A percentile compares a stretch with the other conserved stretches of the same genome.
Evolutionary conservation across 2,797 vertebrate genomes (phyloP).

Genomic region (Sebastiscus albofasciatus): DNA sequence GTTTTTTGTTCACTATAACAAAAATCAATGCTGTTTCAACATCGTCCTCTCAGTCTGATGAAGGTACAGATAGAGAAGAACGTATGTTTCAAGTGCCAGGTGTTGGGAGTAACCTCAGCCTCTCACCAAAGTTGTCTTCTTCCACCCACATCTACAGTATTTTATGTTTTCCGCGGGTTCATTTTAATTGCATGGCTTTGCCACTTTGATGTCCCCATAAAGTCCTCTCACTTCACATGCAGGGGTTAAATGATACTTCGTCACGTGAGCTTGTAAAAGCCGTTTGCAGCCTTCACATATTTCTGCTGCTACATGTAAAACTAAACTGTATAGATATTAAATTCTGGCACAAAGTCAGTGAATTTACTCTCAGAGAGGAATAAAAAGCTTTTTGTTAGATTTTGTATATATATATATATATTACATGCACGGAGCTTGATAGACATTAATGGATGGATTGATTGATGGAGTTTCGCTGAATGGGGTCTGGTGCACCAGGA

Average conservation of each 20-base stretch:
- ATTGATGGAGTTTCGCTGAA: neutral
- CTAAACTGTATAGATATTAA: slow-evolving; percentile 43
- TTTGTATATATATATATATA: neutral
- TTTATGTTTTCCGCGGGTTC: neutral
- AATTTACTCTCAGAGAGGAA: neutral
- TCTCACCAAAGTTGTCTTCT: neutral
- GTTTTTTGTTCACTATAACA: slow-evolving; percentile 83
- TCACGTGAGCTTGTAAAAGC: slow-evolving; percentile 34
- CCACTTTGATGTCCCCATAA: slow-evolving; percentile 39
- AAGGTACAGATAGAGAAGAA: slow-evolving; percentile 9
- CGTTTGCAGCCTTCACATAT: slow-evolving; percentile 6
- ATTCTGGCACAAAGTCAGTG: neutral
- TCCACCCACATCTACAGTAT: slow-evolving; percentile 19
- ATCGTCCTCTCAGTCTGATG: slow-evolving; percentile 78
- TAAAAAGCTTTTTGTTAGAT: neutral
- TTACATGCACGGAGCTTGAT: neutral
- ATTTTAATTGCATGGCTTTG: slow-evolving; percentile 27
- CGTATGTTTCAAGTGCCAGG: slow-evolving; percentile 71
- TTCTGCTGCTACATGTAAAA: slow-evolving; percentile 48
- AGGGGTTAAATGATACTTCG: slow-evolving; percentile 38
- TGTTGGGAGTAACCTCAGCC: neutral
- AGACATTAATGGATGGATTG: neutral
- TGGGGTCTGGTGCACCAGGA: neutral
- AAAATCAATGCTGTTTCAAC: slow-evolving; percentile 85
- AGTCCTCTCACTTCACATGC: slow-evolving; percentile 14